Evolutionary conservation across 2,797 vertebrate genomes (phyloP), one percentile per base, ranked within the genome.

Genomic region (Pitangus sulphuratus): DNA sequence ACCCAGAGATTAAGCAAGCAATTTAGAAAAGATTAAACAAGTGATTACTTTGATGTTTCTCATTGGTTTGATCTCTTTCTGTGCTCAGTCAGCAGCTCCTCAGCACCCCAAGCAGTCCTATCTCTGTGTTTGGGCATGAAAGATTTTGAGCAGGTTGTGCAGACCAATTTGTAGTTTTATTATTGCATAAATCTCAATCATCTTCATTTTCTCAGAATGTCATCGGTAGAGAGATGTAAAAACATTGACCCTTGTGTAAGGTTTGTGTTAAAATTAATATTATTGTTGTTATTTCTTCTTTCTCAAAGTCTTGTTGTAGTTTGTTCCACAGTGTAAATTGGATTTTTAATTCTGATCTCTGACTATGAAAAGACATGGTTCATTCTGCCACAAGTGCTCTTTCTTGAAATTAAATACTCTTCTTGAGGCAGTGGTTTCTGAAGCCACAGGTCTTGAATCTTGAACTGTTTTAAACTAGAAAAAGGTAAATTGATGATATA

Each of bases 11-110:
- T 68, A 93, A 51, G 60, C 7, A 78, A 87, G 74, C 35, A 78
- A 81, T 91, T 89, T 75, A 81, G 70, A 17, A 75, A 81, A 91
- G 68, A 91, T 91, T 72, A 87, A 78, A 48, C 26, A 78, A 93
- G 53, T 2, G 3, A 78, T 91, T 88, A 61, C 30, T 88, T 53
- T 78, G 69, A 53, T 56, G 57, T 68, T 94, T 88, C 53, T 74
- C 60, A 74, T 16, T 87, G 40, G 75, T 86, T 78, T 84, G 77
- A 64, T 88, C 37, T 83, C 33, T 94, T 24, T 45, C 42, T 84
- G 7, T 56, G 57, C 40, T 86, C 61, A 45, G 33, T 75, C 64
- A 53, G 79, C 74, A 93, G 57, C 45, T 80, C 20, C 33, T 57
- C 54, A 79, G n/a, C 61, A 84, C 37, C 48, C 64, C 47, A 77